phyloP scores from a whole-genome alignment of 2,113 vertebrate species.

The Gymnorhina tibicen region DNA sequence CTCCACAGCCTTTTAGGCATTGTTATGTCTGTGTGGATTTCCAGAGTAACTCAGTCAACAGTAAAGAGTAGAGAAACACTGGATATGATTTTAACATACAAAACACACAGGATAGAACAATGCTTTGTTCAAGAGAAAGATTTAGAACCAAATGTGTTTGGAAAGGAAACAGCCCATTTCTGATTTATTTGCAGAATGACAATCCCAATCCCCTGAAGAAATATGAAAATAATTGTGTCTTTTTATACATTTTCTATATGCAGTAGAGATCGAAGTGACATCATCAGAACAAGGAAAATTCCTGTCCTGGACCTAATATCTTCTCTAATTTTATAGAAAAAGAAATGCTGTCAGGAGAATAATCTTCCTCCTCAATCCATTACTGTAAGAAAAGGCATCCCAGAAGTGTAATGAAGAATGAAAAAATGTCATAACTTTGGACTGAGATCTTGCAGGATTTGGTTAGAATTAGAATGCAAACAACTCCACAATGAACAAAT shows the following conservation, averaged over 20 bases:
- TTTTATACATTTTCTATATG: not conserved
- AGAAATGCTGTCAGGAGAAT: not conserved
- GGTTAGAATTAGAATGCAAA: not conserved
- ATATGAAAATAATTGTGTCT: not conserved
- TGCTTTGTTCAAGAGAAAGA: not conserved
- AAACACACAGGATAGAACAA: not conserved
- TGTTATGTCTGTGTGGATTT: not conserved
- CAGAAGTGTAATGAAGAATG: not conserved
- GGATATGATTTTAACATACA: not conserved
- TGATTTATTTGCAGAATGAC: not conserved
- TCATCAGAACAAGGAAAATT: not conserved
- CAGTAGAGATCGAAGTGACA: not conserved
- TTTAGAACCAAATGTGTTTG: not conserved
- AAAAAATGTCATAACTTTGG: not conserved
- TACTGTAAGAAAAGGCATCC: not conserved
- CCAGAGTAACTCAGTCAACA: not conserved
- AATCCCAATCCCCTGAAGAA: not conserved
- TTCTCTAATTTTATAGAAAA: not conserved
- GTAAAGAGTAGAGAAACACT: not conserved
- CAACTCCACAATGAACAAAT: not conserved
- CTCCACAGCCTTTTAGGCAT: not conserved
- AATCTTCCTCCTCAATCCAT: not conserved
- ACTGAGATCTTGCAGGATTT: not conserved
- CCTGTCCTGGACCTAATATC: not conserved
- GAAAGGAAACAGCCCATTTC: not conserved